These are phyloP conservation scores for Chiroxiphia lanceolata DNA, from an alignment of 2,797 vertebrate species.

Conservation along the genomic window DNA sequence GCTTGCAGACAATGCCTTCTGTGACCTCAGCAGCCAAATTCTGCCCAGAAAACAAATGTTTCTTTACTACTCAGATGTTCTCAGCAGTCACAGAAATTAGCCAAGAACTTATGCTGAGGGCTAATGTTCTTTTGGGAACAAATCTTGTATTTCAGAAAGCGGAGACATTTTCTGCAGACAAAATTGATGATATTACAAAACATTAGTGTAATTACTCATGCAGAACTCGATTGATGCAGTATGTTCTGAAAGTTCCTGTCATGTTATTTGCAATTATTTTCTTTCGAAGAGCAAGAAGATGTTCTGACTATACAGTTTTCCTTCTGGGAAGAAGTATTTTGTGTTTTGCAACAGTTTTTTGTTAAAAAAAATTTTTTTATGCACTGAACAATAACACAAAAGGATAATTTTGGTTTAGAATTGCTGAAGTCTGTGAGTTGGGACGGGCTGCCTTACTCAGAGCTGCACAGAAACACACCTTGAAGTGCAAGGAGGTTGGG, in stretches of 20 bases:
- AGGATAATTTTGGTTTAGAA: neutral
- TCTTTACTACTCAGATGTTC: neutral
- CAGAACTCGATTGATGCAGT: constrained; percentile 5
- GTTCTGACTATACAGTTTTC: neutral
- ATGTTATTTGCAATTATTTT: constrained; percentile 17
- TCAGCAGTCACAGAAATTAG: neutral
- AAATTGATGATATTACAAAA: constrained; percentile 17
- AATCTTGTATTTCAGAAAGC: constrained; percentile 26
- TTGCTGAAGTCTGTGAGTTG: neutral
- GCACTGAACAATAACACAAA: neutral
- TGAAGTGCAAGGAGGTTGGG: neutral
- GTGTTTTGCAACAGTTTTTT: neutral
- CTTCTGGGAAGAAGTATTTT: neutral
- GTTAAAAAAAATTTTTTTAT: neutral
- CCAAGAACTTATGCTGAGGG: neutral
- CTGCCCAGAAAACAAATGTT: constrained; percentile 4
- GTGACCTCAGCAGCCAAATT: neutral
- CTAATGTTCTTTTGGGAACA: neutral
- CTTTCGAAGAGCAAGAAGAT: constrained; percentile 6
- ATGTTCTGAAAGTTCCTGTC: constrained; percentile 35
- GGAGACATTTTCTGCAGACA: neutral
- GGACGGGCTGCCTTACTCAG: neutral
- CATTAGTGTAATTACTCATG: neutral
- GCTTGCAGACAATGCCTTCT: neutral
- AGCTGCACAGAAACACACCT: neutral